A percentile compares a stretch with the other conserved stretches of the same genome.
These are phyloP conservation scores for Platygyra sinensis DNA, from an alignment of 64 coral and sea anemone species.

Conservation along the genomic window DNA sequence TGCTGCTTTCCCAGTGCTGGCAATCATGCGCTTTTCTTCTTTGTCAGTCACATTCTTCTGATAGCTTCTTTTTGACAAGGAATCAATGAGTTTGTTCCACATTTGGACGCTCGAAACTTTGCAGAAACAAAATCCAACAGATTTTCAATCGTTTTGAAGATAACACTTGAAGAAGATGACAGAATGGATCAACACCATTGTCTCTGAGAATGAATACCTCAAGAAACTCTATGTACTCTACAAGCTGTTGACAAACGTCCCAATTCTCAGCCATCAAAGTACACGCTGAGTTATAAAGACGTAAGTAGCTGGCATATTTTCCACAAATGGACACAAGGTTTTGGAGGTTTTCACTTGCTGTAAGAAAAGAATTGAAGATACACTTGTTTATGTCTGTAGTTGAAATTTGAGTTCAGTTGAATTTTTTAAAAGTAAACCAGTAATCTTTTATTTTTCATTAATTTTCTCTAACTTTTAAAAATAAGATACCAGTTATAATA, in stretches of 20 bases:
- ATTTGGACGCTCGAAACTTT: constrained; percentile 35
- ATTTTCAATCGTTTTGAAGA: too few relatives aligned
- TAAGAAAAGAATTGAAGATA: neutral
- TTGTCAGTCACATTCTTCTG: neutral
- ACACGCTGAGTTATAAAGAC: constrained; percentile 47
- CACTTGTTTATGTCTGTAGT: too few relatives aligned
- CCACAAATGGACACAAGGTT: constrained; percentile 37
- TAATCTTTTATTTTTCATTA: too few relatives aligned
- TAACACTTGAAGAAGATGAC: constrained; percentile 47
- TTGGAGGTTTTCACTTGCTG: constrained; percentile 7
- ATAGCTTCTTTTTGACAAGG: constrained; percentile 7
- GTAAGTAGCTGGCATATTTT: constrained; percentile 56
- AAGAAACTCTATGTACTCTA: constrained; percentile 52
- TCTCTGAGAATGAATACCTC: constrained; percentile 58
- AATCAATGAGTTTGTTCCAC: constrained; percentile 34
- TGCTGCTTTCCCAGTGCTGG: neutral
- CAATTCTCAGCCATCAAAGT: constrained; percentile 35
- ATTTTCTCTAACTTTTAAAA: too few relatives aligned
- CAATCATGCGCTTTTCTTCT: neutral
- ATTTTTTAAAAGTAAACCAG: too few relatives aligned
- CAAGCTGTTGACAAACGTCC: constrained; percentile 47
- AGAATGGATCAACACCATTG: constrained; percentile 51
- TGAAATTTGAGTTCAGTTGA: too few relatives aligned
- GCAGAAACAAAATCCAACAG: constrained; percentile 62
- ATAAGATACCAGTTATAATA: too few relatives aligned